Conservation (phyloP, 2,113 vertebrate species). For the Seriola dumerili region DNA sequence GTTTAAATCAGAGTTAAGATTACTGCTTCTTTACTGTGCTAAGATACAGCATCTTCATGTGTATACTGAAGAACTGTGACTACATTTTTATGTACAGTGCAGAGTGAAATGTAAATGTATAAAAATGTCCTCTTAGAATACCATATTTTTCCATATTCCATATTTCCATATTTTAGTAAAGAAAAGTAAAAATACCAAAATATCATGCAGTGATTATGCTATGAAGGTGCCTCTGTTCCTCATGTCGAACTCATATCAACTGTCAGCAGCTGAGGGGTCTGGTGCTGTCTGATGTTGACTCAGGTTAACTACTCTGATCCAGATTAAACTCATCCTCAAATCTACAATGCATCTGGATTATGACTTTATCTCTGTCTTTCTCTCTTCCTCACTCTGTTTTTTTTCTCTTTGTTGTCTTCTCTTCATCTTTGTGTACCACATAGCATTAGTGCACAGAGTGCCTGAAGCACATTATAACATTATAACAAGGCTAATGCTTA, state of each 20-base stretch:
- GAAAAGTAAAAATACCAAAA: neutral
- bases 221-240: neutral
- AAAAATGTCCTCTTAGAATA: neutral
- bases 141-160: neutral
- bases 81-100: too few relatives aligned
- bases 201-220: neutral
- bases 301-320: slow-evolving; percentile 49
- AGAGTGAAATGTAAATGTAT: too few relatives aligned
- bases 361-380: slow-evolving; percentile 28
- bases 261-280: neutral
- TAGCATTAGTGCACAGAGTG: neutral
- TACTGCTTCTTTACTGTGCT: too few relatives aligned
- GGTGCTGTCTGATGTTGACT: slow-evolving; percentile 1
- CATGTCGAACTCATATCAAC: neutral
- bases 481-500: slow-evolving; percentile 9
- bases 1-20: too few relatives aligned
- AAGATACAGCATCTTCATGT: too few relatives aligned
- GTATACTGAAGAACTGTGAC: too few relatives aligned
- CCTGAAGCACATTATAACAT: slow-evolving; percentile 1
- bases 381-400: neutral
- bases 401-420: neutral
- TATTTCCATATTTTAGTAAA: neutral
- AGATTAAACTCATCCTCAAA: slow-evolving; percentile 53
- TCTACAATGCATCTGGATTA: slow-evolving; percentile 40
- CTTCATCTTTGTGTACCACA: neutral